Conservation (phyloP, 2,888 invertebrate genomes). For the Drosophila subsilvestris region DNA sequence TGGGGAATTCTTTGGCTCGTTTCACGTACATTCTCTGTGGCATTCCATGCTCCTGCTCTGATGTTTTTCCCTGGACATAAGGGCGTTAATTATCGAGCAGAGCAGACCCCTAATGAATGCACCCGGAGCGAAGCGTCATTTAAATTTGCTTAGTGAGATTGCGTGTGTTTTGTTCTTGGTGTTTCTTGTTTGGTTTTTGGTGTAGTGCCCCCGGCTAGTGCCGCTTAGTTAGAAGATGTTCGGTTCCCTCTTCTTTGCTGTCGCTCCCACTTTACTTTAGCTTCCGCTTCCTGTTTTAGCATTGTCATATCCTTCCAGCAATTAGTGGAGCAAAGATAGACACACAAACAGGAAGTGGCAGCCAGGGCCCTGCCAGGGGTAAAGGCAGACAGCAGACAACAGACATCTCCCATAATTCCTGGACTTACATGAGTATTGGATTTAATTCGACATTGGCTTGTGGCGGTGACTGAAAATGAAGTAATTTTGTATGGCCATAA, state of each 20-base stretch:
- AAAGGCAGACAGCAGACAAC: not conserved
- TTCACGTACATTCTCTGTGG: slow-evolving; percentile 1
- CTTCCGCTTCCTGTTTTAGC: slow-evolving; percentile 73
- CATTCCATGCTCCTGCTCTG: not conserved
- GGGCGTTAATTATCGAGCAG: slow-evolving; percentile 75
- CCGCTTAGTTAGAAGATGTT: slow-evolving; percentile 57
- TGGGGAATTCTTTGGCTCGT: slow-evolving; percentile 14
- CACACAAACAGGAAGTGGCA: slow-evolving; percentile 57
- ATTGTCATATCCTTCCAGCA: slow-evolving; percentile 67
- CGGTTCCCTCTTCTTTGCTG: slow-evolving; percentile 1
- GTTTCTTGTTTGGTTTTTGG: slow-evolving; percentile 31
- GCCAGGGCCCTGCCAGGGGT: slow-evolving; percentile 6
- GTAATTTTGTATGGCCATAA: slow-evolving; percentile 71
- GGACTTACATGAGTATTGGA: slow-evolving; percentile 45
- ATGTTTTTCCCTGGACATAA: slow-evolving; percentile 47
- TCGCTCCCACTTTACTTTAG: slow-evolving; percentile 59
- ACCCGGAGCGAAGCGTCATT: slow-evolving; percentile 71
- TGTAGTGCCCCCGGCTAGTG: slow-evolving; percentile 52
- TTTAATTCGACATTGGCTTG: slow-evolving; percentile 39
- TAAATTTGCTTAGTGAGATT: slow-evolving; percentile 74
- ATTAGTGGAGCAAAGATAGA: slow-evolving; percentile 56
- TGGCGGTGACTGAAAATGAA: slow-evolving; percentile 28
- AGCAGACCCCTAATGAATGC: slow-evolving; percentile 72
- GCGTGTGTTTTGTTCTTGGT: slow-evolving; percentile 49
- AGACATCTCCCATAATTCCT: slow-evolving; percentile 22